These are phyloP conservation scores for Colostygia pectinataria DNA, from an alignment of 2,888 invertebrate genomes.

Conservation along the genomic window DNA sequence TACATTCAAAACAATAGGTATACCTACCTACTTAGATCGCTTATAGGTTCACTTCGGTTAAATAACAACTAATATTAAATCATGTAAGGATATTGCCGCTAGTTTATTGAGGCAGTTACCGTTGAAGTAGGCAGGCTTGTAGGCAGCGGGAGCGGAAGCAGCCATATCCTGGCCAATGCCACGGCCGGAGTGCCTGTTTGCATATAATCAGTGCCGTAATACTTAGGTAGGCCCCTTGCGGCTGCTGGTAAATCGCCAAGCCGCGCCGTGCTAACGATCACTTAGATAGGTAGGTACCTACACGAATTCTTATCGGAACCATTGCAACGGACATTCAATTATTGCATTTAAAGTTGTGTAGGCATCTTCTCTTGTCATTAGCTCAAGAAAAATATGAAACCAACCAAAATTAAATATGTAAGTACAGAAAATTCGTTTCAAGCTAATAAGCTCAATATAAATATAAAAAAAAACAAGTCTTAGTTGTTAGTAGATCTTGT, in stretches of 20 bases:
- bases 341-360: too few species aligned
- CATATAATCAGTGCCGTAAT: slow-evolving; percentile 57
- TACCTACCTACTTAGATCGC: too few species aligned
- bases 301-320: background rate
- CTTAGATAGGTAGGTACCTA: slow-evolving; percentile 8
- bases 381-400: too few species aligned
- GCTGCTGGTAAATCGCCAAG: slow-evolving; percentile 38
- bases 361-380: too few species aligned
- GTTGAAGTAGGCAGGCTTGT: slow-evolving; percentile 53
- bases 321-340: too few species aligned
- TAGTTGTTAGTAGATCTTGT: too few species aligned
- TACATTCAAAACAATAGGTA: background rate
- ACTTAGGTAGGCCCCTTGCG: slow-evolving; percentile 44
- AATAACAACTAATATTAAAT: background rate
- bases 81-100: slow-evolving; percentile 5
- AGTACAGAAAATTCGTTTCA: too few species aligned
- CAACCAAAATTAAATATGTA: too few species aligned
- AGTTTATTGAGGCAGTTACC: slow-evolving; percentile 44
- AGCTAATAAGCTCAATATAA: too few species aligned
- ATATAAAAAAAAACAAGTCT: too few species aligned
- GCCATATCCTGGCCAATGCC: slow-evolving; percentile 69
- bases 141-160: slow-evolving; percentile 66
- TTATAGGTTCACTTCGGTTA: background rate
- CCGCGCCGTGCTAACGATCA: slow-evolving; percentile 26
- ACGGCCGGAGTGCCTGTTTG: slow-evolving; percentile 46